Conservation (phyloP, 2,113 vertebrate species). For the Pluvialis apricaria region DNA sequence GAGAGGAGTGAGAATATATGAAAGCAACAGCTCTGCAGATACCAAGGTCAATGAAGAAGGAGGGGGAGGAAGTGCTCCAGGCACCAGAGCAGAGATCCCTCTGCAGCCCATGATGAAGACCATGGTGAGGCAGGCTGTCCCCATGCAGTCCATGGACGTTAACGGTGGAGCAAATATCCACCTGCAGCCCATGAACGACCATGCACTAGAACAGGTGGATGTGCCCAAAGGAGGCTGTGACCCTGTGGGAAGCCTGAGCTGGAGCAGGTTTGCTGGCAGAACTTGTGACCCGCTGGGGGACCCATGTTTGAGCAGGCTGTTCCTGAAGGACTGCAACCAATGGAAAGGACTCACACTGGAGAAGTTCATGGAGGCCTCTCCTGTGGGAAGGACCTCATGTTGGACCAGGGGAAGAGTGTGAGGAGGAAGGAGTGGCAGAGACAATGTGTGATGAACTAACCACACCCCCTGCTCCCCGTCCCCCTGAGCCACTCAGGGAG, state of each 20-base stretch:
- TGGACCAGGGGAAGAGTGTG: not conserved
- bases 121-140: not conserved
- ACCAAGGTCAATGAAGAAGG: not conserved
- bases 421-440: not conserved
- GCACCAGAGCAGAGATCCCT: not conserved
- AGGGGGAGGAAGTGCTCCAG: not conserved
- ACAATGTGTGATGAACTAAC: not conserved
- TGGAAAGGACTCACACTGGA: not conserved
- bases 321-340: not conserved
- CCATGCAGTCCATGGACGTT: not conserved
- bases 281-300: not conserved
- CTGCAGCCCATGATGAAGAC: not conserved
- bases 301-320: not conserved
- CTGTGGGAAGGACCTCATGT: not conserved
- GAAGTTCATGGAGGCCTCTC: not conserved
- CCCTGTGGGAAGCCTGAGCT: not conserved
- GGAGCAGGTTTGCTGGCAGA: not conserved
- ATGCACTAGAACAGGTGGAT: not conserved
- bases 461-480: not conserved
- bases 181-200: not conserved
- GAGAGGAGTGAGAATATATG: not conserved
- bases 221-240: not conserved
- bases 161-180: not conserved
- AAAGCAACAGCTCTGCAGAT: not conserved
- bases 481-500: accelerated